Base-by-base conservation (phyloP, 1,140 invertebrate genomes). In the Eumaeus atala region DNA sequence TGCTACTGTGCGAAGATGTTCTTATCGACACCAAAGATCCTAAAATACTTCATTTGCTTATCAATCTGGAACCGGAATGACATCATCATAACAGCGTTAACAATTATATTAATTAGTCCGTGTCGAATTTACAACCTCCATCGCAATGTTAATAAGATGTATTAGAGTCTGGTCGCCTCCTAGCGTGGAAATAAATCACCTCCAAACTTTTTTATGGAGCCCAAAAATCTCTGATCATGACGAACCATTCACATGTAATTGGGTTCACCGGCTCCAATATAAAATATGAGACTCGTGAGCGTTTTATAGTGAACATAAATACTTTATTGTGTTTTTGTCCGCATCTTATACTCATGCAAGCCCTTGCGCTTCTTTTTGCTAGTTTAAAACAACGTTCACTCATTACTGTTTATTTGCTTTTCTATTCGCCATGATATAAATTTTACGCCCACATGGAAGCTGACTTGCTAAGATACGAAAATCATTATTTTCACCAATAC, bases 251-350 rank as follows among this genome's bases (percentile, higher is more conserved):
- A 83, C 69, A 59, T 81, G 78, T 86, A 86, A 86, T 86, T 86
- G 83, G 83, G 77, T 74, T 82, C 77, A 75, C 55, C 73, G 78
- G 77, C 70, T 74, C 54, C 78, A 74, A 28, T 76, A 76, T 86
- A 86, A 86, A 83, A 86, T 86, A 83, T 80, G 78, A 83, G 80
- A 62, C 66, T 61, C 60, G 64, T 68, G 66, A 75, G 69, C 68
- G 72, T 81, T 85, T 84, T 86, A 84, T 86, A 77, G 78, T 74
- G 66, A 79, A 77, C 79, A 84, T 86, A 86, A 86, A 86, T 77
- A 79, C 74, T 86, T 86, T 81, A 79, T 83, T 83, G 72, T 79
- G 67, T 81, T 83, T 76, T 82, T 77, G 75, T 83, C 56, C 65
- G 65, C 44, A 62, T 66, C 64, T 53, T 59, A 72, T 74, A 72